A percentile compares a stretch with the other conserved stretches of the same genome.
Evolutionary conservation across 2,113 vertebrate species (phyloP).

Genomic region (Microcebus murinus): DNA sequence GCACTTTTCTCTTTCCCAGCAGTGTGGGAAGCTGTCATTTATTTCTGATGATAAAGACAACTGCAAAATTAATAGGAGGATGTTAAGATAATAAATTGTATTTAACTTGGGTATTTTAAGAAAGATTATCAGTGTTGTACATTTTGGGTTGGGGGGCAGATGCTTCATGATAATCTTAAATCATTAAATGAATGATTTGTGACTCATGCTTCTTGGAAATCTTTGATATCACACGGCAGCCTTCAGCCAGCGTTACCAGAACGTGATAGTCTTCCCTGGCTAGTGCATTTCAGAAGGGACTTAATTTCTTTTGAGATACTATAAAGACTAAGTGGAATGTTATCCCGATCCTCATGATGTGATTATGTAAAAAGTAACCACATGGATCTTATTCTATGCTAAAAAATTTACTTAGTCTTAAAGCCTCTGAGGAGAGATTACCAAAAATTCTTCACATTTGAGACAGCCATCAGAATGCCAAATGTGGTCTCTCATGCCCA

Average conservation of each 20-base stretch:
- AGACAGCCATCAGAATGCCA: neutral
- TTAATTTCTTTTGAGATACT: neutral
- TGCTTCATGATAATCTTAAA: conserved; percentile 24
- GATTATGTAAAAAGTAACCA: conserved; percentile 9
- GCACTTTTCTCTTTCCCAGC: neutral
- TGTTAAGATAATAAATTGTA: neutral
- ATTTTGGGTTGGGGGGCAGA: neutral
- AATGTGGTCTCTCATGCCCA: neutral
- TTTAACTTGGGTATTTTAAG: neutral
- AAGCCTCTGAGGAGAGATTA: conserved; percentile 1
- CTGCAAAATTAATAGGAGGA: neutral
- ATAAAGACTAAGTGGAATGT: neutral
- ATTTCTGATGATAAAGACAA: neutral
- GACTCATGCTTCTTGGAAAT: neutral
- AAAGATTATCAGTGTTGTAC: neutral
- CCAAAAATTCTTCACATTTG: conserved; percentile 30
- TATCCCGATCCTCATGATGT: neutral
- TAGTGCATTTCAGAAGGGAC: neutral
- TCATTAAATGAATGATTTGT: neutral
- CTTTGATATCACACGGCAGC: neutral
- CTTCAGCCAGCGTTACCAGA: neutral
- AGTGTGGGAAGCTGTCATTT: neutral
- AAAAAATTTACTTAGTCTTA: conserved; percentile 56
- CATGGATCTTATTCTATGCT: neutral
- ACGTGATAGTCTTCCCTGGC: neutral